Percentiles rank a stretch among this genome's conserved stretches.
phyloP scores from a whole-genome alignment of 2,113 vertebrate genomes.

The Petromus typicus region DNA sequence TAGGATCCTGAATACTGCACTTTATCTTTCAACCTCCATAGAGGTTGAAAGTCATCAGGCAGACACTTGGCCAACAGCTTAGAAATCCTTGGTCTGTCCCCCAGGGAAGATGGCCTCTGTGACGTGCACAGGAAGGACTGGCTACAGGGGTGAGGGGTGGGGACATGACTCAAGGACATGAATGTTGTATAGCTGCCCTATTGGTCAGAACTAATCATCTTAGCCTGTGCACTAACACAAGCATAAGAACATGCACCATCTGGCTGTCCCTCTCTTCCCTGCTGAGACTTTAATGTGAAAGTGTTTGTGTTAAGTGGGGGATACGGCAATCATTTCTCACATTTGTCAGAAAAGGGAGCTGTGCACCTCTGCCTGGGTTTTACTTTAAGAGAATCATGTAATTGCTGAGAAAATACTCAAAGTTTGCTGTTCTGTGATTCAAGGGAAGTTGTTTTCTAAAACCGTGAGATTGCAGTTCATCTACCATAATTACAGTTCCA shows the following conservation, averaged over 20 bases:
- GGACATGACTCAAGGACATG: no score
- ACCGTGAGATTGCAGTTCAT: background rate
- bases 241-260: background rate
- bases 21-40: no score
- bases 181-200: background rate
- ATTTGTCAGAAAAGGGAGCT: background rate
- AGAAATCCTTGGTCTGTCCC: no score
- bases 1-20: background rate
- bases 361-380: background rate
- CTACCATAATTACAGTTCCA: constrained; percentile 46
- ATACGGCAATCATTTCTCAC: background rate
- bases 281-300: background rate
- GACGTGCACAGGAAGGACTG: background rate
- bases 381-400: constrained; percentile 33
- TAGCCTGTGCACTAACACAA: background rate
- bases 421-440: constrained; percentile 24
- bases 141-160: background rate
- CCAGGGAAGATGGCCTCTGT: background rate
- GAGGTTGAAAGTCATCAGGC: background rate
- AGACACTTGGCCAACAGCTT: background rate
- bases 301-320: background rate
- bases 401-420: constrained; percentile 19
- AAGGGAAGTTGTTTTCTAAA: constrained; percentile 45
- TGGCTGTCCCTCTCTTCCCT: background rate
- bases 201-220: background rate